phyloP scores from a whole-genome alignment of 1,140 invertebrate species.

The Apis laboriosa region DNA sequence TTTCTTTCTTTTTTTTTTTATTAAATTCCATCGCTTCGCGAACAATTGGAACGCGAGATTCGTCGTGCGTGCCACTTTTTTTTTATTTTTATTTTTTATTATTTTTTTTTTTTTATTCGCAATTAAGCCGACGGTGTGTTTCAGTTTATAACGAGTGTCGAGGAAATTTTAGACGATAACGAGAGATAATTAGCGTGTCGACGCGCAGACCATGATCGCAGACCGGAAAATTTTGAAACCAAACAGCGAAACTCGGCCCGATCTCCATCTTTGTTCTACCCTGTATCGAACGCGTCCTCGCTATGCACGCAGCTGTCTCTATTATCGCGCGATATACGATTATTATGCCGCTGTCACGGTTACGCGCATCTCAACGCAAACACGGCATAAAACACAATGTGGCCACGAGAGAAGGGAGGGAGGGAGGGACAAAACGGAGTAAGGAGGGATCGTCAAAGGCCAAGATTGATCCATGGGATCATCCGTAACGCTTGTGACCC shows the following conservation, averaged over 20 bases:
- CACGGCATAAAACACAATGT: constrained; percentile 33
- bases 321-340: constrained; percentile 10
- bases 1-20: too few species aligned
- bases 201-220: too few species aligned
- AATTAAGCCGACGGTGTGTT: background rate
- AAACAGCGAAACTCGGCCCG: constrained; percentile 17
- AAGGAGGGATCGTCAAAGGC: constrained; percentile 4
- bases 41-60: background rate
- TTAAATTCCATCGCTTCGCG: background rate
- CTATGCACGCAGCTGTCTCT: background rate
- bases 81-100: background rate
- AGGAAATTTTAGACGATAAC: background rate
- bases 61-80: background rate
- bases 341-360: constrained; percentile 16
- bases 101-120: background rate
- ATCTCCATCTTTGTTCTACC: background rate
- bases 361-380: constrained; percentile 2
- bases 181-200: background rate
- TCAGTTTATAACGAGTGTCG: background rate
- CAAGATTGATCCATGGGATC: constrained; percentile 24
- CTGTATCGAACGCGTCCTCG: background rate
- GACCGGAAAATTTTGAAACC: constrained; percentile 10
- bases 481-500: background rate
- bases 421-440: constrained; percentile 7
- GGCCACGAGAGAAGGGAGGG: background rate